Conservation (phyloP, 2,888 invertebrate species). For the Prosopocoilus inquinatus region DNA sequence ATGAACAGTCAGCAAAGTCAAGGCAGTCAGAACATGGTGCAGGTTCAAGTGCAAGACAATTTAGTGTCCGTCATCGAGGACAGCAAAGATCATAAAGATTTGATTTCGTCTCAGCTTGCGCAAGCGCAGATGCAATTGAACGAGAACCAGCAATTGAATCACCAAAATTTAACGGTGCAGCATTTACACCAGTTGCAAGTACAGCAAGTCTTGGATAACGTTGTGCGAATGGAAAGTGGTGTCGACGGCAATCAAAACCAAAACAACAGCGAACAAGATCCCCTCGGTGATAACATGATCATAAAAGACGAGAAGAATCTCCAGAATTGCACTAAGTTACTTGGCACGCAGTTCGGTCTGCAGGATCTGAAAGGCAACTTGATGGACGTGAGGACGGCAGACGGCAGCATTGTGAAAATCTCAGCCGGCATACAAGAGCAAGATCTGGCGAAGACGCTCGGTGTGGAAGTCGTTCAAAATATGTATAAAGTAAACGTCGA, state of each 20-base stretch:
- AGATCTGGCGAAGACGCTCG: conserved; percentile 60
- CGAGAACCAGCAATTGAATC: conserved; percentile 53
- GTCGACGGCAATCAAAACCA: conserved; percentile 56
- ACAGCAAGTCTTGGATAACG: conserved; percentile 58
- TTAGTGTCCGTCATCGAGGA: conserved; percentile 50
- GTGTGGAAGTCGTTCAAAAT: conserved; percentile 73
- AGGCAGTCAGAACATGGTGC: conserved; percentile 46
- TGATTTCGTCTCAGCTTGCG: conserved; percentile 42
- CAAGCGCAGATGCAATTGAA: conserved; percentile 52
- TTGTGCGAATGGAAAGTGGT: conserved; percentile 46
- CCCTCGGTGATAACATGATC: conserved; percentile 32
- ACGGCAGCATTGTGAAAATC: conserved; percentile 74
- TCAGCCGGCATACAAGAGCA: conserved; percentile 63
- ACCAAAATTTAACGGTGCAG: conserved; percentile 45
- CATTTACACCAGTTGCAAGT: conserved; percentile 54
- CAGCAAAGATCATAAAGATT: conserved; percentile 47
- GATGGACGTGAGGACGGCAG: conserved; percentile 64
- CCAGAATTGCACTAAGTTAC: conserved; percentile 55
- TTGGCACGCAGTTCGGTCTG: conserved; percentile 45
- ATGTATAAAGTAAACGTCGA: conserved; percentile 83
- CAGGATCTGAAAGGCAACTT: conserved; percentile 53
- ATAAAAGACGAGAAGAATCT: conserved; percentile 61
- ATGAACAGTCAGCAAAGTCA: conserved; percentile 36
- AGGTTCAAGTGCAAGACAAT: conserved; percentile 51
- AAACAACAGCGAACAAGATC: conserved; percentile 55